phyloP scores from a whole-genome alignment of 2,797 vertebrate genomes.

The Buceros bicornis region DNA sequence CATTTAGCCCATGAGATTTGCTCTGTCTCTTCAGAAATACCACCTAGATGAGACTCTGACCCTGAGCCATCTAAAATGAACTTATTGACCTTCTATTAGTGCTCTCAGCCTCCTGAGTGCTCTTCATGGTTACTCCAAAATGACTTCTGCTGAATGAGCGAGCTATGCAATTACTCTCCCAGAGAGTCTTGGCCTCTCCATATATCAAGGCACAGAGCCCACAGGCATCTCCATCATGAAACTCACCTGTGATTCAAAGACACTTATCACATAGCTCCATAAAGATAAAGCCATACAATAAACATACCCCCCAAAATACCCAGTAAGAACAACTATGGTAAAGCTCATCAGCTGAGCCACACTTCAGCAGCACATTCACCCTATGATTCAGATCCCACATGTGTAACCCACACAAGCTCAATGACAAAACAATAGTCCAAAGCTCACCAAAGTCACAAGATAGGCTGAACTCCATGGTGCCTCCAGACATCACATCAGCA shows the following conservation, averaged over 20 bases:
- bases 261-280: accelerated
- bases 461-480: neutral
- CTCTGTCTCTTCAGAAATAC: neutral
- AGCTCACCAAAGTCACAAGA: neutral
- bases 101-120: constrained; percentile 25
- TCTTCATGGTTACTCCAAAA: neutral
- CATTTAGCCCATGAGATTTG: neutral
- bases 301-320: accelerated
- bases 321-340: neutral
- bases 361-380: accelerated
- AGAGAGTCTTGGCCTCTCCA: neutral
- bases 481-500: neutral
- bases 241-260: neutral
- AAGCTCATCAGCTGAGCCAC: neutral
- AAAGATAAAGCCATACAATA: neutral
- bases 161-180: neutral
- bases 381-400: neutral
- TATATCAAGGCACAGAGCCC: neutral
- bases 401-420: accelerated
- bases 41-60: neutral
- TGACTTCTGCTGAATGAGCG: constrained; percentile 5
- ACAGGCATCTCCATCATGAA: neutral
- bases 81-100: constrained; percentile 55
- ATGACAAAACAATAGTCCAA: accelerated
- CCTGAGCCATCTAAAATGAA: neutral